Evolutionary conservation across 1,140 invertebrate genomes (phyloP).

Genomic region (Eriocheir sinensis): DNA sequence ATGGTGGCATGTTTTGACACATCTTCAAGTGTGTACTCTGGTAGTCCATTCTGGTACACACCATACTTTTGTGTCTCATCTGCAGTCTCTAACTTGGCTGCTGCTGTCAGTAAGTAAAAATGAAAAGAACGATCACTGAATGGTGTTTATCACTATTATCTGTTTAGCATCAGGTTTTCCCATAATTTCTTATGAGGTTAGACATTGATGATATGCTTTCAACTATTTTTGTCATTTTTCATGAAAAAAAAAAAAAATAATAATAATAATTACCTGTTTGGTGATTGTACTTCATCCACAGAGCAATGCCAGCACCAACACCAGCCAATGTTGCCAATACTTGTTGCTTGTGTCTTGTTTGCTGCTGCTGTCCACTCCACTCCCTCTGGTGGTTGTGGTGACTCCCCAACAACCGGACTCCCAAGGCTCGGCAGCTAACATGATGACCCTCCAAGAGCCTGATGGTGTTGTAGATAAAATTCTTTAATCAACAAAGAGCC

Average conservation of each 20-base stretch:
- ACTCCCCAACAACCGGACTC: not conserved
- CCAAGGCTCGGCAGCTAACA: not conserved
- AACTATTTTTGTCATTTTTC: too few species aligned
- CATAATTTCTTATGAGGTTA: too few species aligned
- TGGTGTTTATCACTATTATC: too few species aligned
- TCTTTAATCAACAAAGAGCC: too few species aligned
- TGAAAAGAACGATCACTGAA: too few species aligned
- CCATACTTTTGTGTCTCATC: constrained; percentile 37
- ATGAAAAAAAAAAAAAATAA: too few species aligned
- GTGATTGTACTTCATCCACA: constrained; percentile 40
- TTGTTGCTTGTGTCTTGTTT: not conserved
- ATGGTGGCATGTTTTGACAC: constrained; percentile 88
- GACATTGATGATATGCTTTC: too few species aligned
- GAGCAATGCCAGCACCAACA: constrained; percentile 32
- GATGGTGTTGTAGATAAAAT: too few species aligned
- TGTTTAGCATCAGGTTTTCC: too few species aligned
- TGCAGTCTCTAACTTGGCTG: not conserved
- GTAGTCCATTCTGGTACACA: constrained; percentile 80
- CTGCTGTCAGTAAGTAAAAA: not conserved
- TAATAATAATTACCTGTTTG: constrained; percentile 52
- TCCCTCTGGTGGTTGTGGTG: not conserved
- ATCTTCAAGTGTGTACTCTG: constrained; percentile 87
- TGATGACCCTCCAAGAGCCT: not conserved
- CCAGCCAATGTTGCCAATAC: constrained; percentile 38
- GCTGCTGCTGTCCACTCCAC: not conserved